Conservation (phyloP, 2,113 vertebrate species). For the Gadus macrocephalus region DNA sequence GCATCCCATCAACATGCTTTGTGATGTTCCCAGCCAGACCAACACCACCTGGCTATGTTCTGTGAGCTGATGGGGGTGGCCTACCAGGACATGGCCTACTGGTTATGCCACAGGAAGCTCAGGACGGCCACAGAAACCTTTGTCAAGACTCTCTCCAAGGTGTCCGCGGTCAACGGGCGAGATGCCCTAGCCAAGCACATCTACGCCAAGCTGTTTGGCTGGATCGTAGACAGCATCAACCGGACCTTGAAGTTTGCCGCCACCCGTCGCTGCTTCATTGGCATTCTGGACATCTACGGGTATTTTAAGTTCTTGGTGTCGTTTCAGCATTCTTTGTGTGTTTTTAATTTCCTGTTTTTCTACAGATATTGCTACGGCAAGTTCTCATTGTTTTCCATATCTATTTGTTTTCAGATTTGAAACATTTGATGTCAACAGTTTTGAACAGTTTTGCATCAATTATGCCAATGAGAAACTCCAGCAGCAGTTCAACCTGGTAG, state of each 20-base stretch:
- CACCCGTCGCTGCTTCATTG: conserved; percentile 91
- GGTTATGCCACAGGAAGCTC: conserved; percentile 92
- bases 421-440: conserved; percentile 97
- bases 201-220: conserved; percentile 88
- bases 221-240: conserved; percentile 90
- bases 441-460: conserved; percentile 99
- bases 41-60: conserved; percentile 83
- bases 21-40: conserved; percentile 74
- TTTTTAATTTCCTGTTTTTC: neutral
- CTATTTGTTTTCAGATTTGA: conserved; percentile 82
- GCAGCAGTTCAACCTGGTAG: conserved; percentile 98
- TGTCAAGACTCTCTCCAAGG: conserved; percentile 84
- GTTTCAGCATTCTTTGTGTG: neutral
- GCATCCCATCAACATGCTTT: neutral
- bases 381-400: neutral
- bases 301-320: conserved; percentile 35
- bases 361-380: neutral
- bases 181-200: conserved; percentile 93
- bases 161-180: conserved; percentile 82
- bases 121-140: conserved; percentile 87
- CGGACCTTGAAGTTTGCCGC: conserved; percentile 78
- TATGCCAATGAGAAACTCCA: conserved; percentile 99
- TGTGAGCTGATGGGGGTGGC: conserved; percentile 90
- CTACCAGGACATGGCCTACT: conserved; percentile 88
- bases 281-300: conserved; percentile 97